Percentiles rank a stretch among this genome's conserved stretches.
Evolutionary conservation across 2,113 vertebrate species (phyloP).

Genomic region (Myrmophylax atrothorax): DNA sequence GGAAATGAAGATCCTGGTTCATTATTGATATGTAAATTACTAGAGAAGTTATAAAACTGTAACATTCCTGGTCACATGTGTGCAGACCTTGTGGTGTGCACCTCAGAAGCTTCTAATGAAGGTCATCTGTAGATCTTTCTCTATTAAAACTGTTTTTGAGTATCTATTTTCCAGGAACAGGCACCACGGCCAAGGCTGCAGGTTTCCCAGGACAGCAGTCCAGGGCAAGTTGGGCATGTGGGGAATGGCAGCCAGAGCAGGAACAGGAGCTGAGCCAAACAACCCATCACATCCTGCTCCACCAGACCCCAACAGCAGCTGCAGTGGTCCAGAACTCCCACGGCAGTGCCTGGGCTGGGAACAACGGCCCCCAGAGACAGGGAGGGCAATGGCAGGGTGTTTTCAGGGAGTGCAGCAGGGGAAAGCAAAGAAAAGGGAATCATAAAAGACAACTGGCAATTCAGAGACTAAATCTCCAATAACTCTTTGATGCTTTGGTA

Average conservation of each 20-base stretch:
- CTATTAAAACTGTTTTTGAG: too few species aligned
- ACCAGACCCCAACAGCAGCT: background rate
- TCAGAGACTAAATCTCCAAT: background rate
- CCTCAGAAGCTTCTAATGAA: too few species aligned
- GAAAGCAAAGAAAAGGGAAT: background rate
- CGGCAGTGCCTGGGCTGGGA: background rate
- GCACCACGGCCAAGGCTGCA: accelerated
- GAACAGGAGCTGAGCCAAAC: background rate
- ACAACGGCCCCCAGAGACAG: background rate
- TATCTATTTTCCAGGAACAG: too few species aligned
- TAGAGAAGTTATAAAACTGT: too few species aligned
- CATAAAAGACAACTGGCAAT: background rate
- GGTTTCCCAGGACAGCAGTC: background rate
- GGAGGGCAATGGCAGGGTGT: accelerated
- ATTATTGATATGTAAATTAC: too few species aligned
- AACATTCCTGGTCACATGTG: too few species aligned
- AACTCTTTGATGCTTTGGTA: accelerated
- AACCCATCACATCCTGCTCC: accelerated
- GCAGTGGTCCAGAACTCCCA: accelerated
- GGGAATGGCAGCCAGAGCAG: background rate
- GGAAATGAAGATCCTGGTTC: too few species aligned
- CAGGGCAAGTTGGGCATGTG: accelerated
- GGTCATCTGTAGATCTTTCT: too few species aligned
- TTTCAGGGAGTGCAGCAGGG: background rate
- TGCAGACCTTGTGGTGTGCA: too few species aligned